A percentile compares a stretch with the other conserved stretches of the same genome.
These are phyloP conservation scores for Acipenser oxyrinchus DNA, from an alignment of 2,797 vertebrate species.

Conservation along the genomic window DNA sequence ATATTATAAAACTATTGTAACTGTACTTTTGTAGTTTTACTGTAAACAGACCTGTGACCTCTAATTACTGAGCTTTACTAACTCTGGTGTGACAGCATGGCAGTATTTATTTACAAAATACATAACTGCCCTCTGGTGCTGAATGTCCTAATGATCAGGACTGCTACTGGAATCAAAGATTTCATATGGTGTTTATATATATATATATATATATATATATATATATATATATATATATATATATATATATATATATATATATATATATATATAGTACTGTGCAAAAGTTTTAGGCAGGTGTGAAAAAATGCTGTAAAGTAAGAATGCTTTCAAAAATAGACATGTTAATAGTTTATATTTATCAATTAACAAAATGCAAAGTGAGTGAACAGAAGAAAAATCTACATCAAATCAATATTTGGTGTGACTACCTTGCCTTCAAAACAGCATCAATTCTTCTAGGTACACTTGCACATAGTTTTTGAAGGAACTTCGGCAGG, in stretches of 20 bases:
- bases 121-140: constrained; percentile 81
- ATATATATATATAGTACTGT: too few relatives aligned
- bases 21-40: constrained; percentile 31
- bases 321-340: too few relatives aligned
- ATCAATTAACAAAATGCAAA: too few relatives aligned
- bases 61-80: constrained; percentile 54
- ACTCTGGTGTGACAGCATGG: constrained; percentile 51
- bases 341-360: too few relatives aligned
- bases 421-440: too few relatives aligned
- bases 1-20: constrained; percentile 23
- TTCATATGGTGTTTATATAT: constrained; percentile 53
- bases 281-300: too few relatives aligned
- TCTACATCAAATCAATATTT: too few relatives aligned
- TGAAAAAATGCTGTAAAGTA: too few relatives aligned
- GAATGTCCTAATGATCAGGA: constrained; percentile 58
- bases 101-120: constrained; percentile 63
- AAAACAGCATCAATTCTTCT: too few relatives aligned
- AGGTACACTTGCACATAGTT: too few relatives aligned
- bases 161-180: constrained; percentile 73
- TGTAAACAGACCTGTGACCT: constrained; percentile 42
- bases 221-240: constrained; percentile 17
- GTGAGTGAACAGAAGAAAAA: too few relatives aligned
- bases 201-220: constrained; percentile 38
- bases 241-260: constrained; percentile 39
- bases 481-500: too few relatives aligned